Base-by-base conservation (phyloP, 2,113 vertebrate species). In the Ophthalmolycus amberensis region DNA sequence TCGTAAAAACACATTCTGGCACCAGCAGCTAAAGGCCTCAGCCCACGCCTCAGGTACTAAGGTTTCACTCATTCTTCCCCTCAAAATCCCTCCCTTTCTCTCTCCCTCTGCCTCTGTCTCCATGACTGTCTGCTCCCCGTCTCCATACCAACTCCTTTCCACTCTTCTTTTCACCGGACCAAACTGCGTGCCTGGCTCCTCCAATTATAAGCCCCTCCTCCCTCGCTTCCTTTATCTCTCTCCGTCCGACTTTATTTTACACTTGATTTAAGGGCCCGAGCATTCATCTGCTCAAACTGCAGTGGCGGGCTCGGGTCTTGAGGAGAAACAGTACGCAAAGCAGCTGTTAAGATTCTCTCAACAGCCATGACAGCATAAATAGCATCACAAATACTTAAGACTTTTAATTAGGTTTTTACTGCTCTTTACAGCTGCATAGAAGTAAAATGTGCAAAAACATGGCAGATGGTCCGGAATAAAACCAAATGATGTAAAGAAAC, bases 1-100 rank as follows among this genome's bases (percentile, higher is more conserved):
- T 95, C 90, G 76, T 95, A 95, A 95, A 95, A 95, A 91, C 90
- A 79, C 85, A 90, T 91, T 91, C 86, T 90, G 92, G 94, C 91
- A 92, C 89, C 92, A 77, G 79, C 85, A 75, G 89, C 92, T 85
- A 92, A 89, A 90, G 89, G 86, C 89, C 90, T 87, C 89, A 73
- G 87, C 89, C 88, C 91, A 89, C 74, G 81, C 88, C 85, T 87
- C 90, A 94, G 92, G 89, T 93, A 92, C 93, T 95, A 91, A 88
- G 88, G 92, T 95, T 95, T 93, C 92, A 85, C 85, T 91, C 77
- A 73, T 82, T 91, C 88, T 91, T 90, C 62, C 78, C 80, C 72
- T 80, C 72, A 75, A 75, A 77, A 88, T 85, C 86, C 84, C 72
- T 88, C 80, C 82, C 69, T 86, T 79, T 88, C 77, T 85, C 63